These are phyloP conservation scores for Halictus rubicundus DNA, from an alignment of 1,140 invertebrate species.

Conservation along the genomic window DNA sequence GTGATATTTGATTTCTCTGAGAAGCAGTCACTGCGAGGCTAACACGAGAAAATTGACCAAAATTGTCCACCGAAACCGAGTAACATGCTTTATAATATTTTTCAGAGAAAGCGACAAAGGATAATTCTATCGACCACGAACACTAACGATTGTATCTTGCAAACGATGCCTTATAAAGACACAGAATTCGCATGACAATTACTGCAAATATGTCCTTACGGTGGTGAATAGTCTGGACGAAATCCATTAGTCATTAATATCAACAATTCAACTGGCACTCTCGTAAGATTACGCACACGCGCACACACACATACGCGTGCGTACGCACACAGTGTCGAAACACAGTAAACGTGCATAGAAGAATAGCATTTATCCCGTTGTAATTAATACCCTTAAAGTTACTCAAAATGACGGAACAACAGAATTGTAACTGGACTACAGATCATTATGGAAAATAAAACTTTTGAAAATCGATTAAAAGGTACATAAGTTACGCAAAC, in stretches of 20 bases:
- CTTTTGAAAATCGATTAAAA: too few relatives aligned
- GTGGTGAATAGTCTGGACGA: background rate
- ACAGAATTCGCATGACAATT: background rate
- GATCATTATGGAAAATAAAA: too few relatives aligned
- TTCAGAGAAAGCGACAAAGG: background rate
- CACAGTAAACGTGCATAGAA: too few relatives aligned
- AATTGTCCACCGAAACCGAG: background rate
- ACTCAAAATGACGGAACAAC: too few relatives aligned
- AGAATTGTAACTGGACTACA: too few relatives aligned
- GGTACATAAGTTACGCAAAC: too few relatives aligned
- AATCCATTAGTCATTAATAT: constrained; percentile 28
- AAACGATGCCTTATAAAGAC: background rate
- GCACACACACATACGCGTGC: too few relatives aligned
- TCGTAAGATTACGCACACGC: constrained; percentile 66
- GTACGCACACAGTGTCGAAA: constrained; percentile 43
- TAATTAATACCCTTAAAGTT: too few relatives aligned
- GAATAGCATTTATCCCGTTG: too few relatives aligned
- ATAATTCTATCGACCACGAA: background rate
- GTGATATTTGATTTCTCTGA: background rate
- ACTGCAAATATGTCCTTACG: background rate
- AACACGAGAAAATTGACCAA: background rate
- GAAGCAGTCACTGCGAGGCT: too few relatives aligned
- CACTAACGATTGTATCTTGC: background rate
- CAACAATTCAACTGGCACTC: constrained; percentile 71
- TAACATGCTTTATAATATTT: too few relatives aligned